phyloP scores from a whole-genome alignment of 2,113 vertebrate species.

The Lophochroa leadbeateri region DNA sequence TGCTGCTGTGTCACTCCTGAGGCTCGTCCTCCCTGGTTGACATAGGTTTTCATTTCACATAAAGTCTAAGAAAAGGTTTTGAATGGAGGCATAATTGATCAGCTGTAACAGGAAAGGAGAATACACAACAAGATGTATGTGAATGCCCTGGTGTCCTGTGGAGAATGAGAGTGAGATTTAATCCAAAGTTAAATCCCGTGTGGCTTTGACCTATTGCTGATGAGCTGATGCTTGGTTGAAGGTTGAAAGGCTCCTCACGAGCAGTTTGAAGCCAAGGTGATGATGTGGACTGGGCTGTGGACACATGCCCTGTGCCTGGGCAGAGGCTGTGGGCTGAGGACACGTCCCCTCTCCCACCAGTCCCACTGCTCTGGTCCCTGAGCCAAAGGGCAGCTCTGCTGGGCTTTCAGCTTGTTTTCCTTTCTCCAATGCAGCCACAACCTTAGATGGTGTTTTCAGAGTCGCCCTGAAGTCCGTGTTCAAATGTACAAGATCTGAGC shows the following conservation, averaged over 20 bases:
- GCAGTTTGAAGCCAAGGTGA: neutral
- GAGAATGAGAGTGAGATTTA: neutral
- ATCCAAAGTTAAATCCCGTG: neutral
- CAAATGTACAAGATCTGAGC: neutral
- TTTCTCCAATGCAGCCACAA: fast-evolving
- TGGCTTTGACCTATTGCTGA: neutral
- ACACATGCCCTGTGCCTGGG: neutral
- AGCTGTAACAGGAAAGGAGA: neutral
- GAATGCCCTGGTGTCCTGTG: neutral
- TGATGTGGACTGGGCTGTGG: fast-evolving
- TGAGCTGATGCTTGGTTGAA: neutral
- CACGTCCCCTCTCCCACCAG: neutral
- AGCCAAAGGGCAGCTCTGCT: neutral
- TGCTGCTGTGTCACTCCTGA: neutral
- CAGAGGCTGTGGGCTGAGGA: neutral
- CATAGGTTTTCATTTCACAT: neutral
- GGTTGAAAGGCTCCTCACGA: neutral
- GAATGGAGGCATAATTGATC: neutral
- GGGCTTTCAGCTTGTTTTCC: neutral
- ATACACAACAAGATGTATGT: neutral
- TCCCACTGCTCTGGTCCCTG: neutral
- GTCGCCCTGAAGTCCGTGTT: fast-evolving
- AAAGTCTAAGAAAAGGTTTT: neutral
- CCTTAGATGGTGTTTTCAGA: fast-evolving
- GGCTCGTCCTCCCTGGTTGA: neutral